Base-by-base conservation (phyloP, 2,888 invertebrate species). In the Heliconius aoede region DNA sequence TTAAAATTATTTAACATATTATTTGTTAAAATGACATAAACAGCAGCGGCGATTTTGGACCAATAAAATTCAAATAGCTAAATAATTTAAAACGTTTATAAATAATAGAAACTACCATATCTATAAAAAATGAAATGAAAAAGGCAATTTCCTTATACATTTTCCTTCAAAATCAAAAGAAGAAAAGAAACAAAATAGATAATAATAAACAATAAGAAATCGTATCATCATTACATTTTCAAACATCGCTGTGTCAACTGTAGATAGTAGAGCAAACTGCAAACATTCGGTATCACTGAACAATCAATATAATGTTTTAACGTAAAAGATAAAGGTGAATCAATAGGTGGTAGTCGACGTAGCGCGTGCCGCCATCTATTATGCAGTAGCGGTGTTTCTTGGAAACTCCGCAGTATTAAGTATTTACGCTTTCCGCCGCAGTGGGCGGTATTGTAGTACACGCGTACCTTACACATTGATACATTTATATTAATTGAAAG, bases 231-330 rank as follows among this genome's bases (percentile, higher is more conserved):
- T 11, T 64, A 36, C 65, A 26, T 76, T 76, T 55, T 73, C 74
- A 80, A 77, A 81, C 76, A 74, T 58, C 40, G 36, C 73, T 71
- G 40, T 77, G 74, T 74, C 73, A 80, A 80, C 76, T 83, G 81
- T 82, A 86, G 87, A 90, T 88, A 90, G 86, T 78, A 81, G 73
- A 78, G 79, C 72, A 79, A 77, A 81, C 74, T 46, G 80, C 84
- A 88, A 89, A 89, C 86, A 89, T 81, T 80, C 79, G 80, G 46
- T 89, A 89, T 89, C 88, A 80, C 84, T 81, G 84, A 85, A 88
- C 85, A 89, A 88, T 90, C 89, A 89, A 90, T 91, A 90, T 85
- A 82, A 82, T 87, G 88, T 90, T 88, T 87, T 85, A 83, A 85
- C 83, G 81, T 69, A 80, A n/a, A n/a, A 80, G 76, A 85, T 86